A percentile compares a stretch with the other conserved stretches of the same genome.
Evolutionary conservation across 2,113 vertebrate species (phyloP).

Genomic region (Actenoides lindsayi): DNA sequence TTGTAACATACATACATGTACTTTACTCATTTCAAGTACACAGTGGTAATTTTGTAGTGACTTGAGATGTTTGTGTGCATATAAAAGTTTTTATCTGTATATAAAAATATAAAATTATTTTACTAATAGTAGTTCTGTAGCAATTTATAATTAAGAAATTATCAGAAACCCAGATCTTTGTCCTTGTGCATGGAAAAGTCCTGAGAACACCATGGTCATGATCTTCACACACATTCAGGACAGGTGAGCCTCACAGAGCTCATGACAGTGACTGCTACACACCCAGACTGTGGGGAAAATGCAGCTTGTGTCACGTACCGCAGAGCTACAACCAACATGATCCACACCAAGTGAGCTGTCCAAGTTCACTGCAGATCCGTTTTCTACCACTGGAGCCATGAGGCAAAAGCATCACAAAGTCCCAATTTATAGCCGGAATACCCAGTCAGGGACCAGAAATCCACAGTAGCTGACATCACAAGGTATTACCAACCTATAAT

Average conservation of each 20-base stretch:
- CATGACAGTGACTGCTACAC: not conserved
- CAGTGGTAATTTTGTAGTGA: not conserved
- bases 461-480: not conserved
- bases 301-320: not conserved
- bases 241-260: not conserved
- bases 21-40: not conserved
- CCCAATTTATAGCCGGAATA: not conserved
- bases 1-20: not conserved
- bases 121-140: not conserved
- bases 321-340: not conserved
- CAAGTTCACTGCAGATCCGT: not conserved
- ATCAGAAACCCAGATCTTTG: not conserved
- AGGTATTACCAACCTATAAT: not conserved
- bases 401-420: not conserved
- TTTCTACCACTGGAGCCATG: not conserved
- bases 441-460: not conserved
- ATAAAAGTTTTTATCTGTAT: not conserved
- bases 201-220: not conserved
- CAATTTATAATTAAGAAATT: not conserved
- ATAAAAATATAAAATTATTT: not conserved
- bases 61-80: not conserved
- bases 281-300: not conserved
- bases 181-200: not conserved
- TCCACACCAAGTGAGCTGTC: not conserved
- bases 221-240: not conserved